phyloP scores from a whole-genome alignment of 37 sponge, comb jelly and placozoan genomes.

The Petrosia ficiformis region DNA sequence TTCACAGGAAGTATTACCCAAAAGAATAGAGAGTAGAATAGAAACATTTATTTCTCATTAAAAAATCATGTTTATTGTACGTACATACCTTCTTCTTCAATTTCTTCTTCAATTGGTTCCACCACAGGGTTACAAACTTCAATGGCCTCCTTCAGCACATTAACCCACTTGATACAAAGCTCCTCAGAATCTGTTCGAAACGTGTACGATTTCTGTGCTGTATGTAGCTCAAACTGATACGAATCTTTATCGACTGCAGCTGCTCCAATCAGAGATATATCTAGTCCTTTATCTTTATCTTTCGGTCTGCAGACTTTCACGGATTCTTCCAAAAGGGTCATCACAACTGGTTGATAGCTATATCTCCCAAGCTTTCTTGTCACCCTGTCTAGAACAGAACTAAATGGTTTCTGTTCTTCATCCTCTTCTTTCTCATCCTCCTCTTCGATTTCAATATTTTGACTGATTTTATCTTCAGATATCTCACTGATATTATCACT shows the following conservation, averaged over 20 bases:
- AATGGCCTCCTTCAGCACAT: constrained; percentile 24
- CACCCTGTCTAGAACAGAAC: not conserved
- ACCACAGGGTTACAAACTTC: constrained; percentile 8
- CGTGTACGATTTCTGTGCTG: constrained; percentile 10
- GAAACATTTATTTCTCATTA: not conserved
- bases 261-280: not conserved
- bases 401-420: constrained; percentile 6
- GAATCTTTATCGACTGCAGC: not conserved
- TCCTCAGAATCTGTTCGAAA: constrained; percentile 27
- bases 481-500: not conserved
- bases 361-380: not conserved
- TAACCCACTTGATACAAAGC: constrained; percentile 21
- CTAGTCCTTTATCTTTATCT: not conserved
- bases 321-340: not conserved
- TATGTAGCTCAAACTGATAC: constrained; percentile 9
- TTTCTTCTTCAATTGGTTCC: not conserved
- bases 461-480: not conserved
- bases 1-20: no score
- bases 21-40: no score
- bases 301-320: not conserved
- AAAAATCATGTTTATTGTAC: not conserved
- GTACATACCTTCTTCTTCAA: not conserved
- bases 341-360: not conserved
- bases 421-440: constrained; percentile 8
- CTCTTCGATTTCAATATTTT: not conserved